A percentile compares a stretch with the other conserved stretches of the same genome.
Evolutionary conservation across 2,797 vertebrate species (phyloP).

Genomic region (Artibeus jamaicensis): DNA sequence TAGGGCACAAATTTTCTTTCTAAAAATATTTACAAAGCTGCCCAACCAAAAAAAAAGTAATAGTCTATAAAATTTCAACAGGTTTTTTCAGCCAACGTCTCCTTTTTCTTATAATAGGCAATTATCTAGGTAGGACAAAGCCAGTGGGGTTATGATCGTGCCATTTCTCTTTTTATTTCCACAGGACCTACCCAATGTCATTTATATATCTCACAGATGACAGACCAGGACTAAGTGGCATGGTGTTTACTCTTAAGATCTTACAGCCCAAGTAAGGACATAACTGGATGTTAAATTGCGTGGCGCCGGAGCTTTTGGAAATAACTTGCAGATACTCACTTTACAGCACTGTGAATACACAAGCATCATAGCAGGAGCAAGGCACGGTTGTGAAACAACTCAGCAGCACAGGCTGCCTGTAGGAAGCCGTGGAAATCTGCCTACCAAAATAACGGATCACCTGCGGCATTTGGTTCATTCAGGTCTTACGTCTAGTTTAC

Average conservation of each 20-base stretch:
- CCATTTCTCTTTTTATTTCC: neutral
- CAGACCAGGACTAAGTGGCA: too few relatives aligned
- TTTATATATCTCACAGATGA: neutral
- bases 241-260: neutral
- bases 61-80: neutral
- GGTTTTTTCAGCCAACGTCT: neutral
- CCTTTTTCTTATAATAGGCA: neutral
- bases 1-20: neutral
- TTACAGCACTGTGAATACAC: accelerated
- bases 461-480: neutral
- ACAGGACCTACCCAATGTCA: neutral
- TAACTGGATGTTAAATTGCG: neutral
- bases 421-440: neutral
- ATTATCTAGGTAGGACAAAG: neutral
- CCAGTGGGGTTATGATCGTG: neutral
- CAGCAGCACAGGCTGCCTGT: accelerated
- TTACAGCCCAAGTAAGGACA: neutral
- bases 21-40: constrained; percentile 4
- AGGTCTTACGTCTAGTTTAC: neutral
- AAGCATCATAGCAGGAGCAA: accelerated
- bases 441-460: accelerated
- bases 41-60: neutral
- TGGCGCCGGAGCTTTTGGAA: neutral
- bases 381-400: accelerated
- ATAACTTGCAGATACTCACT: neutral